phyloP scores from a whole-genome alignment of 2,888 invertebrate species.

The Aphidius colemani region DNA sequence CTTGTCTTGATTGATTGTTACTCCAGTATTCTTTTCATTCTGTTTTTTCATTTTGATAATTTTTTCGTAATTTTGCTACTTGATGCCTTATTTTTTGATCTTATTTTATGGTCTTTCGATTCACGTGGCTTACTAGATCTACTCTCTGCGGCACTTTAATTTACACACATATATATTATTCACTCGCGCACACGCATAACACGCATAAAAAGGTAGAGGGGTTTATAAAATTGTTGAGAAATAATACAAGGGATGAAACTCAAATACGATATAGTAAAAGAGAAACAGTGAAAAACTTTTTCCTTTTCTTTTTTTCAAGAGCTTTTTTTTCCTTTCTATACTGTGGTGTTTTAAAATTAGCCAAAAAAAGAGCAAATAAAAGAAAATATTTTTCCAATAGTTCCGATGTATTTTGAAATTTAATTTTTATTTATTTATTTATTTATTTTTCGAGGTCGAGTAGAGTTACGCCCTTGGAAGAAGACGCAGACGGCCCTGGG shows the following conservation, averaged over 20 bases:
- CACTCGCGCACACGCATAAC: constrained; percentile 15
- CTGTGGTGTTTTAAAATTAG: too few species aligned
- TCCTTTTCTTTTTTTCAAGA: neutral
- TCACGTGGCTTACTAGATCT: constrained; percentile 22
- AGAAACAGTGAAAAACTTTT: neutral
- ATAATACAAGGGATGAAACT: constrained; percentile 1
- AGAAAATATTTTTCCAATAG: too few species aligned
- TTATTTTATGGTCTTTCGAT: constrained; percentile 4
- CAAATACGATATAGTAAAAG: neutral
- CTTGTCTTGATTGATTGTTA: too few species aligned
- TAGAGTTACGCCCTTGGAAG: constrained; percentile 16
- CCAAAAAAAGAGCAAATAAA: too few species aligned
- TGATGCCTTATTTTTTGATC: neutral
- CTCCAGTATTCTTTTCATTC: too few species aligned
- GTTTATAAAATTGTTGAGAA: neutral
- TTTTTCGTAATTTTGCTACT: too few species aligned
- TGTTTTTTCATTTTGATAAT: too few species aligned
- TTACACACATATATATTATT: constrained; percentile 14
- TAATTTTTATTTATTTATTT: neutral
- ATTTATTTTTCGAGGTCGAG: neutral
- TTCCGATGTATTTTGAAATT: neutral
- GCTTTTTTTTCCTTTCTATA: neutral
- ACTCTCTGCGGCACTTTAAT: constrained; percentile 24
- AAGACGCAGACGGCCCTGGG: constrained; percentile 17
- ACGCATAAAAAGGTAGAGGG: neutral